A percentile compares a stretch with the other conserved stretches of the same genome.
phyloP scores from a whole-genome alignment of 2,888 invertebrate species.

The Allolobophora icterica region DNA sequence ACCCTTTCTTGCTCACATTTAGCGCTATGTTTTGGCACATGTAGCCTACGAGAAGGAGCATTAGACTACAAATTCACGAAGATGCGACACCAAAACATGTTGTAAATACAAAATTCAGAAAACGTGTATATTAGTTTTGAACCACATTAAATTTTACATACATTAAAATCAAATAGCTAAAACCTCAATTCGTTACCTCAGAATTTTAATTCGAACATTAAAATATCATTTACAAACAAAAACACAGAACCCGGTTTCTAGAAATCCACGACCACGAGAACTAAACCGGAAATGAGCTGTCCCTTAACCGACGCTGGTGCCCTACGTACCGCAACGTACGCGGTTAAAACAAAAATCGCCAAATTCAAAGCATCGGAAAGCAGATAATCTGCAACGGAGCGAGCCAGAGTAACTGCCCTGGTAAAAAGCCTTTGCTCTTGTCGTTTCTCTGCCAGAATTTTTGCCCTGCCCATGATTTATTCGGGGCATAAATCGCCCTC shows the following conservation, averaged over 20 bases:
- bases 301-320: neutral
- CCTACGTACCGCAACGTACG: neutral
- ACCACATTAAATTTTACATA: neutral
- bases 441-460: too few relatives aligned
- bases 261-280: neutral
- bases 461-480: too few relatives aligned
- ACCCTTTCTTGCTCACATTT: too few relatives aligned
- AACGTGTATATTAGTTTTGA: neutral
- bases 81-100: neutral
- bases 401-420: too few relatives aligned
- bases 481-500: too few relatives aligned
- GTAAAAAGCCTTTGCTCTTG: too few relatives aligned
- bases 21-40: too few relatives aligned
- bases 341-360: too few relatives aligned
- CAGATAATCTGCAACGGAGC: too few relatives aligned
- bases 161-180: neutral
- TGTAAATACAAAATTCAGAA: neutral
- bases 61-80: too few relatives aligned
- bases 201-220: neutral
- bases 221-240: neutral
- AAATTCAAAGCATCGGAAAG: too few relatives aligned
- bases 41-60: too few relatives aligned
- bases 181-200: constrained; percentile 1
- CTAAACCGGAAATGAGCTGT: constrained; percentile 11
- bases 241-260: neutral